Base-by-base conservation (phyloP, 2,113 vertebrate genomes). In the Athene cunicularia region DNA sequence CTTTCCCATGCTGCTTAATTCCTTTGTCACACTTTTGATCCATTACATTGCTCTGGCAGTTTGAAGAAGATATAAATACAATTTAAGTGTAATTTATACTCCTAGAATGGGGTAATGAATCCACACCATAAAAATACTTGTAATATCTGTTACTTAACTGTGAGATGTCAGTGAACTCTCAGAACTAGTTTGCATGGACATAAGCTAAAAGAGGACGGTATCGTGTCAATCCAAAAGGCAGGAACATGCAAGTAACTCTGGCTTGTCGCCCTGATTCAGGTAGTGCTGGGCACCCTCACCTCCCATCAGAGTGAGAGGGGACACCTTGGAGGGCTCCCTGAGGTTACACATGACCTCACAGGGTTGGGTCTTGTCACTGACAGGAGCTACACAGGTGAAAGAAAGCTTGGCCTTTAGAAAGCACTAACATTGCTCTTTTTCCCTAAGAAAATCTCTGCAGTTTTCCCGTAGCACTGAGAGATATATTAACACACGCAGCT, bases 1-100 rank as follows among this genome's bases (percentile, higher is more conserved):
- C 53, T 49, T 87, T 91, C 87, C 80, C 77, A 68, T 71, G 90
- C 91, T 80, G 84, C 74, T 82, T 41, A 85, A 85, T 72, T 89
- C 89, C 84, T 94, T 7, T 96, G 87, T 85, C 95, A 35, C 53
- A 67, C 70, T 64, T 10, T 56, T 14, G 70, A 75, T 84, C 80
- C 58, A 49, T 6, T 58, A 17, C 35, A 60, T 5, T 6, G 73
- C 64, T 80, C 73, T 82, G 52, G 5, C 88, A 56, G 60, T 41
- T 39, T 28, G 8, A 73, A 86, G 81, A 22, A 89, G 27, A 79
- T 2, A 66, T 2, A 95, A 94, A 85, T 6, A 87, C 41, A 86
- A 47, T 59, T 49, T 28, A 15, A 39, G 43, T 39, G 56, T 52
- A 67, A 75, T 41, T 76, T 22, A 33, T 30, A 20, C 23, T 79